Evolutionary conservation across 2,888 invertebrate species (phyloP).

Genomic region (Nymphalis urticae): DNA sequence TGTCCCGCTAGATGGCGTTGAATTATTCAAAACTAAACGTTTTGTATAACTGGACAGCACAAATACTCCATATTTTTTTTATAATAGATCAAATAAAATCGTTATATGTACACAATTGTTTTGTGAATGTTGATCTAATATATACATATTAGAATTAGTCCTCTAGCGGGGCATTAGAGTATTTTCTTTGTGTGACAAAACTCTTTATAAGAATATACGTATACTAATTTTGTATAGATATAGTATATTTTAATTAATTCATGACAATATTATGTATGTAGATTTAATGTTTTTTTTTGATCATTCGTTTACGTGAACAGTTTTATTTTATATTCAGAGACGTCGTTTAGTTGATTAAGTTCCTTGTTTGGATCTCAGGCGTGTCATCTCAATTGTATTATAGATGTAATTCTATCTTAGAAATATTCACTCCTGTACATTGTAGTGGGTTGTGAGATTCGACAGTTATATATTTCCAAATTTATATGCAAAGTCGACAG

Average conservation of each 20-base stretch:
- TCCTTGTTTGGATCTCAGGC: conserved; percentile 74
- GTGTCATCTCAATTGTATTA: conserved; percentile 62
- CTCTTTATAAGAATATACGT: conserved; percentile 9
- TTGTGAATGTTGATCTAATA: conserved; percentile 4
- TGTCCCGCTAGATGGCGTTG: conserved; percentile 39
- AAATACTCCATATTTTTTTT: conserved; percentile 10
- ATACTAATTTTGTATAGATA: conserved; percentile 22
- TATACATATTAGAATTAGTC: neutral
- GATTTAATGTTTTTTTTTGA: conserved; percentile 41
- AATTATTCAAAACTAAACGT: neutral
- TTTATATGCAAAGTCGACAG: conserved; percentile 26
- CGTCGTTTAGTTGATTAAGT: conserved; percentile 53
- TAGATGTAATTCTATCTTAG: conserved; percentile 30
- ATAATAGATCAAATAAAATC: neutral
- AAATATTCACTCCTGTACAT: neutral
- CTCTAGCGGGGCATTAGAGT: conserved; percentile 14
- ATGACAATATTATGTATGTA: conserved; percentile 67
- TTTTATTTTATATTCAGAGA: conserved; percentile 30
- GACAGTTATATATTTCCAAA: conserved; percentile 43
- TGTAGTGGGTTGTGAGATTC: conserved; percentile 63
- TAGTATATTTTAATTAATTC: conserved; percentile 59
- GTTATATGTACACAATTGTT: conserved; percentile 4
- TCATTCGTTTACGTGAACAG: neutral
- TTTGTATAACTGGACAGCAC: conserved; percentile 10
- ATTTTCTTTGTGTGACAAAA: conserved; percentile 20